These are phyloP conservation scores for Gymnogyps californianus DNA, from an alignment of 2,113 vertebrate genomes.

Conservation along the genomic window DNA sequence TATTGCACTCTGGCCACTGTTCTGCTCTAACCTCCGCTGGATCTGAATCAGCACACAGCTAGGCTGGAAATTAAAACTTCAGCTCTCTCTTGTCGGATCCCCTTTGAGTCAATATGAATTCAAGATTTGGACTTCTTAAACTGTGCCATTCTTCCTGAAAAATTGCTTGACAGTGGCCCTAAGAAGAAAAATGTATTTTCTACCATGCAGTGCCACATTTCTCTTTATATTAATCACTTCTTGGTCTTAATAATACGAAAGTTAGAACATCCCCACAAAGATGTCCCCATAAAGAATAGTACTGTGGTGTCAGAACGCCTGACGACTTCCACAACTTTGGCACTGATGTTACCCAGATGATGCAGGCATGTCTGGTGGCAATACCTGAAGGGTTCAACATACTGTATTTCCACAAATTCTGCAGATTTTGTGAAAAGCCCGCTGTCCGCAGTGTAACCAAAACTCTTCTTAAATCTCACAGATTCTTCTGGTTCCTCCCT, in stretches of 20 bases:
- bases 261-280: neutral
- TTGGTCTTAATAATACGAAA: neutral
- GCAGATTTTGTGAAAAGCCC: neutral
- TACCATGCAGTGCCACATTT: neutral
- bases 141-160: neutral
- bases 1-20: rapidly evolving
- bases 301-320: neutral
- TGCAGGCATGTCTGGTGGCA: neutral
- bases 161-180: neutral
- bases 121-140: neutral
- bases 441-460: neutral
- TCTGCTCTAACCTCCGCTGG: neutral
- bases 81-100: neutral
- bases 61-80: neutral
- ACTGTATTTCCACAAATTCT: neutral
- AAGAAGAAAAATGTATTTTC: neutral
- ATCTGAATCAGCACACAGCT: neutral
- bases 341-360: neutral
- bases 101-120: neutral
- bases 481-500: neutral
- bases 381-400: neutral
- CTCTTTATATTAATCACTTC: neutral
- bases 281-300: neutral
- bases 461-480: neutral
- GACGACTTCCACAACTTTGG: neutral